Base-by-base conservation (phyloP, 2,113 vertebrate genomes). In the Sardina pilchardus region DNA sequence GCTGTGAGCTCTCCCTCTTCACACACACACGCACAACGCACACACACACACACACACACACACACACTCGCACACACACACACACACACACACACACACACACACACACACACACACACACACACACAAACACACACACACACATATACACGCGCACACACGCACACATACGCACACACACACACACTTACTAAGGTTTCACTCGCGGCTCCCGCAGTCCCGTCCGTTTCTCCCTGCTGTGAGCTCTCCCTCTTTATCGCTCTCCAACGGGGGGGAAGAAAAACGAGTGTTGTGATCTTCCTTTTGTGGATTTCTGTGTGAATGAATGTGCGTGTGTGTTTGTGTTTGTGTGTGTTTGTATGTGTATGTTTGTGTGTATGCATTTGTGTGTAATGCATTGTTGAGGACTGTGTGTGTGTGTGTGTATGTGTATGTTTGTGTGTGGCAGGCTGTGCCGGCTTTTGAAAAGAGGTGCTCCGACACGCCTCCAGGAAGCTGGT, bases 291-390 rank as follows among this genome's bases (percentile, higher is more conserved):
- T 34, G 16, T 34, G 30, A 16, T 12, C 71, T 78, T 78, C 16
- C 14, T 16, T 36, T 14, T 16, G 71, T 36, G 36, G 9, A 17
- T 78, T 5, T 36, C 14, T 78, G 26, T 78, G 30, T 78, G 26
- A 16, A 21, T 80, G 39, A n/a, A n/a, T 26, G 36, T n/a, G 50
- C 48, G 63, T 9, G 67, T 21, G 14, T 63, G 50, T 63, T 26
- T 85, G 80, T 67, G 83, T 30, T n/a, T 82, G 81, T 44, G 67
- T 85, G 43, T 36, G n/a, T 43, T 24, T 48, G 71, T 30, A 26
- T 75, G 44, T 86, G 50, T 50, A 39, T 78, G 80, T 44, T 34
- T 75, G 81, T 8, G 5, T 83, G 81, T 42, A 39, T 63, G 30
- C 21, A n/a, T 42, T 59, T 59, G 53, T 59, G 53, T 59, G 56